A percentile compares a stretch with the other conserved stretches of the same genome.
phyloP scores from a whole-genome alignment of 2,888 invertebrate species.

The Torymus tubicola region DNA sequence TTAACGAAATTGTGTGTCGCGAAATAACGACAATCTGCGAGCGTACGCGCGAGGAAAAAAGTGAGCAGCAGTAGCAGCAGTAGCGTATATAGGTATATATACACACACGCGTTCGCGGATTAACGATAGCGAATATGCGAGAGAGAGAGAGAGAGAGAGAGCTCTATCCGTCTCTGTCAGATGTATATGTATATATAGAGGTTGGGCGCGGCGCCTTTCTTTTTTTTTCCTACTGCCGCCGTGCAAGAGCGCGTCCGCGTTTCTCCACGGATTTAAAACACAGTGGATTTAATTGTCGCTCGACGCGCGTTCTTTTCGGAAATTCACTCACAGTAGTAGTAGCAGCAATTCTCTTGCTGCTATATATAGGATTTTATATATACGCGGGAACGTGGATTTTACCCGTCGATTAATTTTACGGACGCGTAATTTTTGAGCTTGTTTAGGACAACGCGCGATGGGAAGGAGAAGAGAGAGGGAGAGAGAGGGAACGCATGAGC shows the following conservation, averaged over 20 bases:
- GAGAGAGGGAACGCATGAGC: too few species aligned
- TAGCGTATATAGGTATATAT: neutral
- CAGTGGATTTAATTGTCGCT: constrained; percentile 49
- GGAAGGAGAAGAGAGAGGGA: neutral
- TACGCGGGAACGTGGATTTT: neutral
- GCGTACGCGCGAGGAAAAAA: constrained; percentile 33
- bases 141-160: neutral
- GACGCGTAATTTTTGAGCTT: constrained; percentile 4
- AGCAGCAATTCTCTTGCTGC: too few species aligned
- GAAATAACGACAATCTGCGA: constrained; percentile 41
- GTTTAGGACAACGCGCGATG: constrained; percentile 1
- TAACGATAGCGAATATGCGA: constrained; percentile 48
- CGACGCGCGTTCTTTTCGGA: constrained; percentile 30
- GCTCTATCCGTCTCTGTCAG: constrained; percentile 34
- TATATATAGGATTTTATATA: too few species aligned
- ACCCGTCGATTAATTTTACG: constrained; percentile 30
- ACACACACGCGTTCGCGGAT: constrained; percentile 14
- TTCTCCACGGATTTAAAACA: constrained; percentile 46
- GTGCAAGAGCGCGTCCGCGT: neutral
- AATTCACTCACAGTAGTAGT: constrained; percentile 6
- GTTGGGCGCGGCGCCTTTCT: neutral
- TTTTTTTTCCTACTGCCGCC: constrained; percentile 13
- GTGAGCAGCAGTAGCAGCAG: constrained; percentile 30
- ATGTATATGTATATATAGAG: too few species aligned
- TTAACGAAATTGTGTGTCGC: constrained; percentile 56